phyloP scores from a whole-genome alignment of 2,113 vertebrate genomes.

The Megaptera novaeangliae region DNA sequence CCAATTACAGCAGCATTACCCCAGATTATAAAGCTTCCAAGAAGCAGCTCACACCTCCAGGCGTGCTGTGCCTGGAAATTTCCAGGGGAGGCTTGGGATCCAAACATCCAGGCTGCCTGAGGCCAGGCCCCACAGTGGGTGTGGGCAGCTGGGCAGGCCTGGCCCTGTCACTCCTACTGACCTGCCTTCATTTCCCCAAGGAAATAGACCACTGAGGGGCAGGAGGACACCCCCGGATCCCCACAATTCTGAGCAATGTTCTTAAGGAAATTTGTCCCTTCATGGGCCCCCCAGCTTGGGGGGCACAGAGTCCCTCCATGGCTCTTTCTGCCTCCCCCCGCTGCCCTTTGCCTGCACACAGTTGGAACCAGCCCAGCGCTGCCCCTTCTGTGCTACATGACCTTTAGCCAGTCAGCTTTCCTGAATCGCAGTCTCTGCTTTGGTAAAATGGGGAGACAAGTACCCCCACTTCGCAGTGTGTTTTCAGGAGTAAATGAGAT shows the following conservation, averaged over 20 bases:
- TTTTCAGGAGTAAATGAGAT: neutral
- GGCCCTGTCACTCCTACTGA: neutral
- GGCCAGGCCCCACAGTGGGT: neutral
- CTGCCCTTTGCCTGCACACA: accelerated
- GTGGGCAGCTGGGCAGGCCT: neutral
- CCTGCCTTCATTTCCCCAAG: neutral
- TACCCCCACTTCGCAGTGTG: neutral
- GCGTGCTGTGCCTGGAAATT: neutral
- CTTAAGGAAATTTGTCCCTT: neutral
- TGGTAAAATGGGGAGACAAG: neutral
- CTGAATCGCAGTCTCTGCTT: neutral
- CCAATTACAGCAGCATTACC: conserved; percentile 13
- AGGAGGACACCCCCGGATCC: accelerated
- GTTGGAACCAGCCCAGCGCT: neutral
- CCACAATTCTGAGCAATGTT: neutral
- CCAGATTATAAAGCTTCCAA: neutral
- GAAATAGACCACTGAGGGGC: accelerated
- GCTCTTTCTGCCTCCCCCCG: neutral
- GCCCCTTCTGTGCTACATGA: too few relatives aligned
- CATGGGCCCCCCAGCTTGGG: neutral
- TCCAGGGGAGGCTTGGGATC: neutral
- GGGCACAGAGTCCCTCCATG: neutral
- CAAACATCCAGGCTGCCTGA: neutral
- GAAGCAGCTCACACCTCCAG: neutral
- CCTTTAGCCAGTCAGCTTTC: neutral